Base-by-base conservation (phyloP, 2,797 vertebrate genomes). In the Atherinosoma microstoma region DNA sequence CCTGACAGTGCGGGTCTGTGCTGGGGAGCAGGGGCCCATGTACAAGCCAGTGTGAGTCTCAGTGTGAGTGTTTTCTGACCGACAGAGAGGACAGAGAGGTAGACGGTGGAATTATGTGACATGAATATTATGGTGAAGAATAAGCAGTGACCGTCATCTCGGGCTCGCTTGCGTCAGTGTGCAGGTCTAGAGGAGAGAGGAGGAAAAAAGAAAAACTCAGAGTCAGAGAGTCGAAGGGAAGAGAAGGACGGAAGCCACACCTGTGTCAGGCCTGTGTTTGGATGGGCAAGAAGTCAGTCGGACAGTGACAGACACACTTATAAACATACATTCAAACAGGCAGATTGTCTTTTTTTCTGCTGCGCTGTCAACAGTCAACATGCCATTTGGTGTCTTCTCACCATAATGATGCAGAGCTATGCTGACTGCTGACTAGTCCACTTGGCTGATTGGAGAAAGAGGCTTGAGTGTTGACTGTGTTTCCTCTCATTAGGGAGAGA, bases 91-190 rank as follows among this genome's bases (percentile, higher is more conserved):
- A 90, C 82, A 30, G 84, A 80, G 86, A 88, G 87, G 77, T 88
- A 92, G 91, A 92, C 87, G 84, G 80, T 79, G 90, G 85, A 85
- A 93, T 92, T 93, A 92, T 94, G 93, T 94, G 93, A 94, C 93
- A 90, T 89, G 93, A 93, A 93, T 93, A 94, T 91, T 91, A 90
- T 76, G 88, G 64, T 54, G 80, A 78, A 69, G 86, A 90, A 90
- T 85, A 87, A 91, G 89, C 85, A 67, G 89, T 91, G 92, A 84
- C 90, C 88, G 89, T 93, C 91, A 91, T 90, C 86, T 90, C 73
- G 87, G 77, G 82, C 72, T 76, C 42, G 82, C 81, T 90, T 93
- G 91, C 92, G 91, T 93, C 93, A 93, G 86, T 86, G 91, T 88
- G 87, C 82, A 76, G 84, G 85, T 82, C 82, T 75, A 36, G 78